A percentile compares a stretch with the other conserved stretches of the same genome.
Conservation (phyloP, 1,140 invertebrate genomes). For the Diorhabda elongata region DNA sequence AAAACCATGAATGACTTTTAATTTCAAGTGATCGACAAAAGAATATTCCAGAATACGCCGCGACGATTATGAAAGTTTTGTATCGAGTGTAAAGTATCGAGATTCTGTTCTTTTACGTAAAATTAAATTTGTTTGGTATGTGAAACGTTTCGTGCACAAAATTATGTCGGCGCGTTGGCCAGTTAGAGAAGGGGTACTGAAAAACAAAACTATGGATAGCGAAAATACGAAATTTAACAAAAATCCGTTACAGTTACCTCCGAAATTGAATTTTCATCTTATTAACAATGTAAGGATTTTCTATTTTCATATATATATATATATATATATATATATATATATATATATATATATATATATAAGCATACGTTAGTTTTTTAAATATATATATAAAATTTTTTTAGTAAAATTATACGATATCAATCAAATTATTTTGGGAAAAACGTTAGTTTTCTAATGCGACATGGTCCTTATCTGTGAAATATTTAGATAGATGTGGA, state of each 20-base stretch:
- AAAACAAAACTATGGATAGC: constrained; percentile 49
- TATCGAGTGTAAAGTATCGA: background rate
- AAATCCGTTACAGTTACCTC: constrained; percentile 22
- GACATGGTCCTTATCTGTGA: too few relatives aligned
- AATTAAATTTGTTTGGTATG: background rate
- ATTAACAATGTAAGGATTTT: constrained; percentile 29
- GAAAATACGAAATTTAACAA: constrained; percentile 37
- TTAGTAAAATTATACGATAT: too few relatives aligned
- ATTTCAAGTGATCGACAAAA: background rate
- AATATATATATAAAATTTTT: too few relatives aligned
- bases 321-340: too few relatives aligned
- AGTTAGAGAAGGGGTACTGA: constrained; percentile 59
- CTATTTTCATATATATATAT: background rate
- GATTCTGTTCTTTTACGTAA: background rate
- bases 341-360: too few relatives aligned
- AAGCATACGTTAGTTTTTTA: too few relatives aligned
- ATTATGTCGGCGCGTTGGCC: constrained; percentile 60
- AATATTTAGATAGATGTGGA: too few relatives aligned
- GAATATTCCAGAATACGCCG: background rate
- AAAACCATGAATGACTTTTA: too few relatives aligned
- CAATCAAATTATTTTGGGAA: too few relatives aligned
- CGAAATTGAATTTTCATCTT: constrained; percentile 28
- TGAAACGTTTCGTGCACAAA: background rate
- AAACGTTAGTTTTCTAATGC: too few relatives aligned
- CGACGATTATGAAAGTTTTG: background rate